phyloP scores from a whole-genome alignment of 2,888 invertebrate genomes.

The Eupelmus urozonus region DNA sequence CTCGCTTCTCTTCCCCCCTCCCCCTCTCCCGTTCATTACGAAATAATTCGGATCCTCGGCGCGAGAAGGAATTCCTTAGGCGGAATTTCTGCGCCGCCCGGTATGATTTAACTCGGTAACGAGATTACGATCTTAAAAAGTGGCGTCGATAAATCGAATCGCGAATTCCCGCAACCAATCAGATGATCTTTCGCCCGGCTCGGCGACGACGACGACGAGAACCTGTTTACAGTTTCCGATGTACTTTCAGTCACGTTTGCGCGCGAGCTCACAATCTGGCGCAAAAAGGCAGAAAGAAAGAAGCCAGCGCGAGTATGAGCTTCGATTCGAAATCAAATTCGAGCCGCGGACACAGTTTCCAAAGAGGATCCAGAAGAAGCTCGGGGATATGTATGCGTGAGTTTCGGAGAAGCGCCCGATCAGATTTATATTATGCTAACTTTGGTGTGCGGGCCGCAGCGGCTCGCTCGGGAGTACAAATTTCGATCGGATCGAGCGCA shows the following conservation, averaged over 20 bases:
- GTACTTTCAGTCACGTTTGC: slow-evolving; percentile 58
- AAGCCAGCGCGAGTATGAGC: neutral
- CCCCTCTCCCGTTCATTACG: slow-evolving; percentile 53
- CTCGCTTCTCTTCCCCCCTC: slow-evolving; percentile 56
- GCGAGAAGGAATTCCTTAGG: slow-evolving; percentile 53
- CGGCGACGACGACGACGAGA: slow-evolving; percentile 34
- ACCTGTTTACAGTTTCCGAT: slow-evolving; percentile 60
- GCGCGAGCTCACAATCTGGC: slow-evolving; percentile 34
- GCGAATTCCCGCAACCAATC: slow-evolving; percentile 57
- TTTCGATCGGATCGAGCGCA: slow-evolving; percentile 42
- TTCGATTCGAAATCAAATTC: slow-evolving; percentile 49
- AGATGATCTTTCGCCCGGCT: slow-evolving; percentile 28
- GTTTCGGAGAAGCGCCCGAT: slow-evolving; percentile 44
- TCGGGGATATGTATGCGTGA: too few species aligned
- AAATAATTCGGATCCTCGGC: slow-evolving; percentile 57
- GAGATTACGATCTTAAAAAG: slow-evolving; percentile 60
- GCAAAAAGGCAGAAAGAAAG: slow-evolving; percentile 1
- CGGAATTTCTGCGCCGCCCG: slow-evolving; percentile 55
- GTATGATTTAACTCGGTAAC: slow-evolving; percentile 58
- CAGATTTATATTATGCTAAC: slow-evolving; percentile 55
- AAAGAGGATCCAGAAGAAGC: slow-evolving; percentile 30
- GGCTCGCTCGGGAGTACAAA: slow-evolving; percentile 28
- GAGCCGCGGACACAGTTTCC: slow-evolving; percentile 29
- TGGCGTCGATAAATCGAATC: slow-evolving; percentile 60
- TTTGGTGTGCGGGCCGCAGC: slow-evolving; percentile 18